These are phyloP conservation scores for Torymus texanus DNA, from an alignment of 2,888 invertebrate genomes.

Conservation along the genomic window DNA sequence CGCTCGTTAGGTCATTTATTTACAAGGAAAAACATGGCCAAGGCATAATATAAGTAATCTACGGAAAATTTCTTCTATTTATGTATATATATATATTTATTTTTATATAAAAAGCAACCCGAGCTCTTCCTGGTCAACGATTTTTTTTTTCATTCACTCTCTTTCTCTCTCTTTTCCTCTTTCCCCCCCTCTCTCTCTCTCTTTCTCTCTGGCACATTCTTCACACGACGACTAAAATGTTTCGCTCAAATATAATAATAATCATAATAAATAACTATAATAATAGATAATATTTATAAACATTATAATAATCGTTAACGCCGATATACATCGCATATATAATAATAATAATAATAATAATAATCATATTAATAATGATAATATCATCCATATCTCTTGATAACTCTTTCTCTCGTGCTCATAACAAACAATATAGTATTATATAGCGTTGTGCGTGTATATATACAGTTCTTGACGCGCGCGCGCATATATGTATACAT, in stretches of 20 bases:
- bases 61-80: slow-evolving; percentile 15
- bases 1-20: slow-evolving; percentile 39
- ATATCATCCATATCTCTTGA: not conserved
- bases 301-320: slow-evolving; percentile 3
- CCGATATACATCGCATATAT: not conserved
- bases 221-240: not conserved
- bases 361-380: slow-evolving; percentile 5
- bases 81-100: slow-evolving; percentile 6
- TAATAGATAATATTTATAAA: not conserved
- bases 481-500: slow-evolving; percentile 3
- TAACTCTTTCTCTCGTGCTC: not conserved
- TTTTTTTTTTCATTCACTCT: no score
- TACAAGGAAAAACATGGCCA: slow-evolving; percentile 50
- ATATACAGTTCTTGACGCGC: slow-evolving; percentile 13
- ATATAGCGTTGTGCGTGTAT: slow-evolving; percentile 3
- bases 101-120: slow-evolving; percentile 46
- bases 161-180: no score
- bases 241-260: slow-evolving; percentile 1
- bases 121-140: slow-evolving; percentile 23
- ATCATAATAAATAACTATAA: slow-evolving; percentile 12
- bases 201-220: not conserved
- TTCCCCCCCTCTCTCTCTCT: no score
- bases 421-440: slow-evolving; percentile 24
- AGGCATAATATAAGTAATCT: slow-evolving; percentile 18
- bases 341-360: slow-evolving; percentile 15